phyloP scores from a whole-genome alignment of 2,797 vertebrate species.

The Mionectes olivaceus region DNA sequence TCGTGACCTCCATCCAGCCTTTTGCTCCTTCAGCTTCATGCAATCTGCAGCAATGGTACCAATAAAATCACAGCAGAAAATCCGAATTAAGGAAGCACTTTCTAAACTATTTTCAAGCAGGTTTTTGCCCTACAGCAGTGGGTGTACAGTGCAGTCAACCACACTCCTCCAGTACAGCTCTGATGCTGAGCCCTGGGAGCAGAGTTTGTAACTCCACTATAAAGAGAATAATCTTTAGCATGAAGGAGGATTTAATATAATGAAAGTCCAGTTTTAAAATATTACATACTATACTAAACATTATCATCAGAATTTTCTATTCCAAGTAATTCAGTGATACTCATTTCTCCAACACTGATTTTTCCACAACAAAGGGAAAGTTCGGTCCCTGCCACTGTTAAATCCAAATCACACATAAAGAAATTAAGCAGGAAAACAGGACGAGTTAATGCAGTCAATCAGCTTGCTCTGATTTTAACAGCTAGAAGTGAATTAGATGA shows the following conservation, averaged over 20 bases:
- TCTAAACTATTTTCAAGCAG: not conserved
- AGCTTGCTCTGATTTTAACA: not conserved
- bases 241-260: not conserved
- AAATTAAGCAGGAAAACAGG: not conserved
- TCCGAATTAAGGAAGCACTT: not conserved
- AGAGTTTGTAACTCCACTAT: not conserved
- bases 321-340: not conserved
- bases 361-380: not conserved
- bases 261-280: not conserved
- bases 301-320: not conserved
- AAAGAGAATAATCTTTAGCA: not conserved
- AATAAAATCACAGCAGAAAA: not conserved
- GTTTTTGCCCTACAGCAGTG: rapidly evolving
- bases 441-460: not conserved
- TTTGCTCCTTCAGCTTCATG: not conserved
- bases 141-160: not conserved
- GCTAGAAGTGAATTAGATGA: not conserved
- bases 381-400: not conserved
- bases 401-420: not conserved
- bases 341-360: not conserved
- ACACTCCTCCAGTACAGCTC: not conserved
- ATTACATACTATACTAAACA: not conserved
- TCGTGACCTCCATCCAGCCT: not conserved
- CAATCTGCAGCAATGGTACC: rapidly evolving
- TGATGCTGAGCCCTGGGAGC: rapidly evolving